Evolutionary conservation across 2,113 vertebrate species (phyloP).

Genomic region (Salvelinus sp.): DNA sequence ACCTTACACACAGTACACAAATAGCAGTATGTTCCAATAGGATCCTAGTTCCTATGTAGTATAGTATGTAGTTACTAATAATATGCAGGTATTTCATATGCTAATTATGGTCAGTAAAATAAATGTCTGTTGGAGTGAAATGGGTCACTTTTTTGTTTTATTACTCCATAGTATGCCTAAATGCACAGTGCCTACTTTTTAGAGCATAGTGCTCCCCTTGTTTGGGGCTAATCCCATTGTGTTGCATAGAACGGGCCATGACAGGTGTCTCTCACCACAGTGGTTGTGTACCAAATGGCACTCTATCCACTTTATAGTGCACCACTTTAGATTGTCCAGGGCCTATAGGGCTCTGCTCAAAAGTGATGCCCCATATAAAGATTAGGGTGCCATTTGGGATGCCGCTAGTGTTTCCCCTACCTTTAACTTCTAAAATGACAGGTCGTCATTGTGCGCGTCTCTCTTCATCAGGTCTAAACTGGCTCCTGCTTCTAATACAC

Average conservation of each 20-base stretch:
- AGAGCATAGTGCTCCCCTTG: slow-evolving; percentile 42
- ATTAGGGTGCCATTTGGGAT: too few species aligned
- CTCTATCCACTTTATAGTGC: too few species aligned
- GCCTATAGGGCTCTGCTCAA: too few species aligned
- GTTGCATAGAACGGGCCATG: not conserved
- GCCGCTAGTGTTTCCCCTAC: too few species aligned
- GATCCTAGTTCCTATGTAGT: slow-evolving; percentile 1
- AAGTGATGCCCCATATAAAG: too few species aligned
- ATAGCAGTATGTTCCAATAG: not conserved
- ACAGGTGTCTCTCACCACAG: slow-evolving; percentile 9
- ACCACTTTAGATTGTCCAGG: too few species aligned
- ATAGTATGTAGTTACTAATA: not conserved
- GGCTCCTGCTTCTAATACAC: not conserved
- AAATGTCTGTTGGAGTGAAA: not conserved
- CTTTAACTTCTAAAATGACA: not conserved
- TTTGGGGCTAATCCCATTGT: slow-evolving; percentile 35
- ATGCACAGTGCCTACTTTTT: slow-evolving; percentile 20
- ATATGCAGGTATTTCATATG: not conserved
- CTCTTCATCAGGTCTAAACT: not conserved
- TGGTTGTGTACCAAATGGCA: too few species aligned
- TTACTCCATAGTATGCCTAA: not conserved
- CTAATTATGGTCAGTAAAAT: not conserved
- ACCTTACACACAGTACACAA: too few species aligned
- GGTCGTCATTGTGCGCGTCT: not conserved
- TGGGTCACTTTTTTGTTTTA: not conserved